These are phyloP conservation scores for Calypte anna DNA, from an alignment of 2,113 vertebrate species.

Conservation along the genomic window DNA sequence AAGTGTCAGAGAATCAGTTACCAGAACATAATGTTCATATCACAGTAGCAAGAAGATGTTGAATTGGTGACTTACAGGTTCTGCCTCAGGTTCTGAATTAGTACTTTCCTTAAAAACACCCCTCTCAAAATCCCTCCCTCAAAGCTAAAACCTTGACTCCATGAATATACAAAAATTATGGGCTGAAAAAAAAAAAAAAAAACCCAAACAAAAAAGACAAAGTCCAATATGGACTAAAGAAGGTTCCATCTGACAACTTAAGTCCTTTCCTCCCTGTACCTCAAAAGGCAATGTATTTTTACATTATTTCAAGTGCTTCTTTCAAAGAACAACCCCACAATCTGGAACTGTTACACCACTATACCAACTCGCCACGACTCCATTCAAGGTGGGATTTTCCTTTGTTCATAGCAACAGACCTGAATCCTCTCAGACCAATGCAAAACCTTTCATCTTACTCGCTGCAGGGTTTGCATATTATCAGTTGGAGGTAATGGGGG, in stretches of 20 bases:
- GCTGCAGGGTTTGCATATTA: not conserved
- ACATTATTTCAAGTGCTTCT: not conserved
- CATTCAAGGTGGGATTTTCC: not conserved
- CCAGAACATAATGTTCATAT: not conserved
- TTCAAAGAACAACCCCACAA: not conserved
- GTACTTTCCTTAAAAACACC: not conserved
- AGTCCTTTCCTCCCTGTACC: rapidly evolving
- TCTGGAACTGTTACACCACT: not conserved
- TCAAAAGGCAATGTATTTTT: not conserved
- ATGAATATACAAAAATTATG: not conserved
- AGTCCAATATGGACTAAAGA: not conserved
- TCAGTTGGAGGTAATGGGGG: not conserved
- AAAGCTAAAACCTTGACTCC: not conserved
- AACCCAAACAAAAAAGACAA: too few relatives aligned
- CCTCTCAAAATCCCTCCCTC: not conserved
- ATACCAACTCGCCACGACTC: not conserved
- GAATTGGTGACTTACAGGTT: not conserved
- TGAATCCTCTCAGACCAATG: not conserved
- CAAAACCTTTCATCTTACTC: not conserved
- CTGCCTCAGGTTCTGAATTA: not conserved
- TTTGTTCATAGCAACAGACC: not conserved
- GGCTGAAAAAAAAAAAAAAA: not conserved
- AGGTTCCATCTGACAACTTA: not conserved
- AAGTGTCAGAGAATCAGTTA: not conserved
- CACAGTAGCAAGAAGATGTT: not conserved